Percentiles rank a stretch among this genome's conserved stretches.
phyloP scores from a whole-genome alignment of 2,113 vertebrate species.

The Corythaixoides concolor region DNA sequence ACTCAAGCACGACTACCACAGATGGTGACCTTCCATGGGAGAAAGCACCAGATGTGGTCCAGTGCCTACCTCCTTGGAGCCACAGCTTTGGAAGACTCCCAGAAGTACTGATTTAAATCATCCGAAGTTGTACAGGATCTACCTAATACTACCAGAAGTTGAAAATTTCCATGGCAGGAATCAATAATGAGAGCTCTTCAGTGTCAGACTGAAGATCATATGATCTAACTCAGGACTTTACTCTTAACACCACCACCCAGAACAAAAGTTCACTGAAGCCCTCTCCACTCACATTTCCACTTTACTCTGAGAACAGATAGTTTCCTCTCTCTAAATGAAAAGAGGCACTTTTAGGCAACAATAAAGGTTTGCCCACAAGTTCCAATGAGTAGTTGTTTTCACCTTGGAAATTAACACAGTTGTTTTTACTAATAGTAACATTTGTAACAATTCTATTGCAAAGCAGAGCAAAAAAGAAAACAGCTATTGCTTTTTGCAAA shows the following conservation, averaged over 20 bases:
- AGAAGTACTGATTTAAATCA: fast-evolving
- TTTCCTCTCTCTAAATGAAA: background rate
- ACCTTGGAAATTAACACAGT: background rate
- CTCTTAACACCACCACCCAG: background rate
- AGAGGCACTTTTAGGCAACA: background rate
- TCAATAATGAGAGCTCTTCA: background rate
- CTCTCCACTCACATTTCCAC: background rate
- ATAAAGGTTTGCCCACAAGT: background rate
- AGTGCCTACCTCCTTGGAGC: background rate
- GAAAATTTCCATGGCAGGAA: background rate
- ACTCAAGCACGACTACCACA: background rate
- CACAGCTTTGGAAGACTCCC: background rate
- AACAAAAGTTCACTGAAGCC: background rate
- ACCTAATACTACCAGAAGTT: background rate
- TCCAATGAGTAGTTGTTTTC: background rate
- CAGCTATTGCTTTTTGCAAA: background rate
- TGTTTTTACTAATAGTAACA: background rate
- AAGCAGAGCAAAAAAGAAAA: background rate
- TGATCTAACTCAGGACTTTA: background rate
- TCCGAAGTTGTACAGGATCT: background rate
- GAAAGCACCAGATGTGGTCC: background rate
- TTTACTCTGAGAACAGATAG: background rate
- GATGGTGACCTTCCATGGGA: background rate
- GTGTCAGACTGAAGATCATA: background rate
- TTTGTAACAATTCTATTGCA: background rate